Percentiles rank a stretch among this genome's conserved stretches.
These are phyloP conservation scores for Trachops cirrhosus DNA, from an alignment of 2,797 vertebrate genomes.

Conservation along the genomic window DNA sequence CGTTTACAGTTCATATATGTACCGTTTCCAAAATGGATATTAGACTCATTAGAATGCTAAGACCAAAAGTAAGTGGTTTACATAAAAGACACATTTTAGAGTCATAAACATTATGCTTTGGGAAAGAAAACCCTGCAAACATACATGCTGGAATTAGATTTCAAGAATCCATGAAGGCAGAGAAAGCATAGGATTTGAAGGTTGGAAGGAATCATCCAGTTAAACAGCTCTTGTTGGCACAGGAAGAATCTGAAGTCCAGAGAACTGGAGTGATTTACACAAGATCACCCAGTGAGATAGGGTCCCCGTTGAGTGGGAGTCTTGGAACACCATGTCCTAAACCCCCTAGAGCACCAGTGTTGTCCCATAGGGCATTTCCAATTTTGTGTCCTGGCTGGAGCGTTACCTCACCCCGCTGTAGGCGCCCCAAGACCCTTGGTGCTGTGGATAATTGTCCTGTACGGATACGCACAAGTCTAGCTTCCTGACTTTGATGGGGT, in stretches of 20 bases:
- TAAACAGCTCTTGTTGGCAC: conserved; percentile 24
- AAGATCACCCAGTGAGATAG: background rate
- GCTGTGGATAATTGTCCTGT: background rate
- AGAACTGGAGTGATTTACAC: background rate
- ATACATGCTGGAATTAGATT: conserved; percentile 45
- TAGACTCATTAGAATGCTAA: conserved; percentile 64
- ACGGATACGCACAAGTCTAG: background rate
- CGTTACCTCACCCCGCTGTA: background rate
- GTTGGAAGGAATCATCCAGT: conserved; percentile 18
- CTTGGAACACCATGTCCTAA: background rate
- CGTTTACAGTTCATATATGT: conserved; percentile 55
- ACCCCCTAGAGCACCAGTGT: background rate
- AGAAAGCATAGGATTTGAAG: conserved; percentile 35
- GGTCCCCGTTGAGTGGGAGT: background rate
- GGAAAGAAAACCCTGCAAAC: conserved; percentile 43
- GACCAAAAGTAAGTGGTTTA: conserved; percentile 55
- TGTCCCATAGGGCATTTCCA: background rate
- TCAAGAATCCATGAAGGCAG: conserved; percentile 50
- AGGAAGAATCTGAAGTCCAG: background rate
- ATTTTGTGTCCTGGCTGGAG: background rate
- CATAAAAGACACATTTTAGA: conserved; percentile 63
- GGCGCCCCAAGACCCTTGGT: background rate
- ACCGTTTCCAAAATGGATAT: conserved; percentile 60
- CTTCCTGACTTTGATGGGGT: background rate
- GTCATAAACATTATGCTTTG: conserved; percentile 17